Evolutionary conservation across 2,888 invertebrate species (phyloP).

Genomic region (Hypsopygia costalis): DNA sequence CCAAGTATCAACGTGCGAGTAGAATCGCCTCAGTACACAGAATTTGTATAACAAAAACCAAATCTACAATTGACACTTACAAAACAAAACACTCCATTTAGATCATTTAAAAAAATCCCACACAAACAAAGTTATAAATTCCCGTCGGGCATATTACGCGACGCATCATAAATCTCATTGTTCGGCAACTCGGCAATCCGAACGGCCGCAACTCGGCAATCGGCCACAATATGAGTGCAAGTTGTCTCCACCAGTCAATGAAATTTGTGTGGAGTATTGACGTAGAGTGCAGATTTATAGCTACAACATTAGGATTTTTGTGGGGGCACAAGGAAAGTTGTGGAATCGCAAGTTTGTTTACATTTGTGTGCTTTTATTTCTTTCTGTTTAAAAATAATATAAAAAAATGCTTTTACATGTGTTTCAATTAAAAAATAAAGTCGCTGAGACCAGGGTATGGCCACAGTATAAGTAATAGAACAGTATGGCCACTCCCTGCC

Average conservation of each 20-base stretch:
- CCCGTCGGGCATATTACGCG: constrained; percentile 1
- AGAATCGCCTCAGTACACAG: no score
- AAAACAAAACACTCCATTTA: not conserved
- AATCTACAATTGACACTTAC: no score
- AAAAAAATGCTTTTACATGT: no score
- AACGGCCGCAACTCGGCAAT: not conserved
- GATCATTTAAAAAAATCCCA: constrained; percentile 3
- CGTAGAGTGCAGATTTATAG: constrained; percentile 28
- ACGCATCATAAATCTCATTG: constrained; percentile 10
- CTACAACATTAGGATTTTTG: constrained; percentile 29
- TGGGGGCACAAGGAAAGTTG: constrained; percentile 10
- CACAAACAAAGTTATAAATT: constrained; percentile 8
- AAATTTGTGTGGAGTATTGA: constrained; percentile 30
- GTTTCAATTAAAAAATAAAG: no score
- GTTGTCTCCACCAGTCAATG: constrained; percentile 24
- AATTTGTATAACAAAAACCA: not conserved
- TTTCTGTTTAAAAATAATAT: no score
- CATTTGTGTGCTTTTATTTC: no score
- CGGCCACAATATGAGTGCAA: constrained; percentile 19
- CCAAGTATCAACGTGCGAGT: no score
- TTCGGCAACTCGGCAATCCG: not conserved
- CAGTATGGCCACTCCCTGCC: no score
- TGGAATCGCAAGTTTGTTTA: no score
- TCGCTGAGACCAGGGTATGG: no score
- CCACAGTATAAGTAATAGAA: no score